Evolutionary conservation across 2,888 invertebrate species (phyloP), one percentile per base, ranked within the genome.

Genomic region (Netelia fuscicornis): DNA sequence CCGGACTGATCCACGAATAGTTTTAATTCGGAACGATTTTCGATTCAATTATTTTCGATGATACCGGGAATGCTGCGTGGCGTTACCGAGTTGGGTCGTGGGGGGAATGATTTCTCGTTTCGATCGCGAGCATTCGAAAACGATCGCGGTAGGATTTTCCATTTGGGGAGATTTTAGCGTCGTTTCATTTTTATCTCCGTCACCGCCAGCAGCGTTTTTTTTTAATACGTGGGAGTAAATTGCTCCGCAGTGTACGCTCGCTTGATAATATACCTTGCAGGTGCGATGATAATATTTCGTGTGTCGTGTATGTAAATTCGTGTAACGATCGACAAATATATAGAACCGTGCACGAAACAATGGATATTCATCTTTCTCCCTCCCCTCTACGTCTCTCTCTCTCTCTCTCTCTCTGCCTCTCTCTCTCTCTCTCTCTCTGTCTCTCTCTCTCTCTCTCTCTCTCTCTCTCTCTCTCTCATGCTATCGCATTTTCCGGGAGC

Each of bases 261-360:
- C 52, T 25, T 52, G 11, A 64, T 44, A 71, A 83, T 62, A 65
- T n/a, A 20, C 25, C 17, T 30, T 13, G 37, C 13, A 58, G 13
- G 17, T 30, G 30, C 52, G n/a, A 37, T 71, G 30, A 52, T 68
- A 65, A 83, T 70, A 64, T 58, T 76, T 17, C 13, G 30, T 8
- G 9, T 11, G 9, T 23, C 13, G 64, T 52, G 44, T 58, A 83
- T 83, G 75, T 56, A 83, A 80, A 84, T 84, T 65, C 42, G 65
- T 76, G 64, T 76, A 84, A 80, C 80, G 83, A 80, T 80, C 65
- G 65, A 71, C 37, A 84, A 80, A 80, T 71, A 79, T 23, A 75
- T 25, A 75, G 42, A 48, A 67, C 17, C 62, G 65, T 48, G 5
- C 30, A 44, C 20, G 72, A 67, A 74, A 68, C 74, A 30, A 30